These are phyloP conservation scores for Chaetodon trifascialis DNA, from an alignment of 2,113 vertebrate genomes.

Conservation along the genomic window DNA sequence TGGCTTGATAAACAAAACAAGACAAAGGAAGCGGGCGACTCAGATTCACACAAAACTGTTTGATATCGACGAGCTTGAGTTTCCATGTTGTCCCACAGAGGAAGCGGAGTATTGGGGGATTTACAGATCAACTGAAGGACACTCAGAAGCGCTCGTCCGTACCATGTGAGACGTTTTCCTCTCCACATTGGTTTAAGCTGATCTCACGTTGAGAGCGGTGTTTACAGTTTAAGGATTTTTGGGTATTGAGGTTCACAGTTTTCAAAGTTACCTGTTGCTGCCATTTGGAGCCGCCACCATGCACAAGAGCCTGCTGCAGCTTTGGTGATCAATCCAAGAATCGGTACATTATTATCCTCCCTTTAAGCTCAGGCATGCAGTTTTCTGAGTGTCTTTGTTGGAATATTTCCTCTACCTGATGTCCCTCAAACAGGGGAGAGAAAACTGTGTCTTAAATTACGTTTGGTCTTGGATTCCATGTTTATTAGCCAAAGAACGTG, in stretches of 20 bases:
- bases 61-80: neutral
- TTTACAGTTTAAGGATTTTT: conserved; percentile 2
- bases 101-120: neutral
- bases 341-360: neutral
- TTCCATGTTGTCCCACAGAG: neutral
- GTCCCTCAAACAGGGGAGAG: neutral
- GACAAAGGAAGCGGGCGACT: neutral
- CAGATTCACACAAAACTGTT: neutral
- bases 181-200: neutral
- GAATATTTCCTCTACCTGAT: neutral
- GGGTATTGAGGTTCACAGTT: neutral
- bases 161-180: neutral
- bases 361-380: neutral
- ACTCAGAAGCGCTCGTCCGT: neutral
- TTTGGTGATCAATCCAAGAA: neutral
- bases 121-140: neutral
- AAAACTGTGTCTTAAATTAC: neutral
- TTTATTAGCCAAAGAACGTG: neutral
- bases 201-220: neutral
- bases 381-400: neutral
- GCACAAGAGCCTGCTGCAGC: neutral
- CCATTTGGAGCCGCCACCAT: conserved; percentile 22
- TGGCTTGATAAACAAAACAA: conserved; percentile 21
- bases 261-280: conserved; percentile 1
- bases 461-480: neutral